Evolutionary conservation across 2,113 vertebrate genomes (phyloP), one percentile per base, ranked within the genome.

Genomic region (Lanius ludovicianus): DNA sequence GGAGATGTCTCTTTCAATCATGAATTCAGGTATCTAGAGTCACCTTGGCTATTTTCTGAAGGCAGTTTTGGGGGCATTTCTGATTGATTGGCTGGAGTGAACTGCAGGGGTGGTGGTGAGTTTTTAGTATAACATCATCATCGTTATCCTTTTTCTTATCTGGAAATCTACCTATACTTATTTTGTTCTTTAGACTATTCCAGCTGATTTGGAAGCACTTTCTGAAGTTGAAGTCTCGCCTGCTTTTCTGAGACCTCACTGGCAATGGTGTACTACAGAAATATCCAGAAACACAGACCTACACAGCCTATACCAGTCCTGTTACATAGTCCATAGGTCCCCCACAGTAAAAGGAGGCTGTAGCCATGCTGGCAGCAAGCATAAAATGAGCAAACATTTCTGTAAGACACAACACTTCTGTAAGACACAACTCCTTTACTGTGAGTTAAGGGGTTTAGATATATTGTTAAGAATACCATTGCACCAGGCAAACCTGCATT

Each of bases 21-120:
- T 1, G 1, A 42, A 42, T 52, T 31, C 16, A 42, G 52, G 56
- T 53, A 50, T 5, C 17, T 23, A n/a, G 10, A 70, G 13, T 15
- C 27, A 46, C 23, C 47, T 33, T 27, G 9, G 15, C n/a, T 74
- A 14, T 79, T 42, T 75, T 78, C 52, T 79, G 25, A 74, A 59
- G 16, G n/a, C 6, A 60, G 22, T n/a, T 62, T 73, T 44, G 7
- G 11, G 16, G 14, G 4, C 6, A 62, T 31, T 82, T 84, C 22
- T 88, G 12, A 7, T 24, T 70, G 27, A 44, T 27, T 65, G 15
- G 18, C 11, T 69, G 21, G 28, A 62, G 7, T 1, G 3, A 15
- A 7, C 22, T 56, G 10, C 15, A 52, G 30, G 14, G 11, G 1
- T 41, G 14, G n/a, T 19, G 17, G 11, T 0, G 0, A 47, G 14